These are phyloP conservation scores for Nannoperca australis DNA, from an alignment of 2,797 vertebrate species.

Conservation along the genomic window DNA sequence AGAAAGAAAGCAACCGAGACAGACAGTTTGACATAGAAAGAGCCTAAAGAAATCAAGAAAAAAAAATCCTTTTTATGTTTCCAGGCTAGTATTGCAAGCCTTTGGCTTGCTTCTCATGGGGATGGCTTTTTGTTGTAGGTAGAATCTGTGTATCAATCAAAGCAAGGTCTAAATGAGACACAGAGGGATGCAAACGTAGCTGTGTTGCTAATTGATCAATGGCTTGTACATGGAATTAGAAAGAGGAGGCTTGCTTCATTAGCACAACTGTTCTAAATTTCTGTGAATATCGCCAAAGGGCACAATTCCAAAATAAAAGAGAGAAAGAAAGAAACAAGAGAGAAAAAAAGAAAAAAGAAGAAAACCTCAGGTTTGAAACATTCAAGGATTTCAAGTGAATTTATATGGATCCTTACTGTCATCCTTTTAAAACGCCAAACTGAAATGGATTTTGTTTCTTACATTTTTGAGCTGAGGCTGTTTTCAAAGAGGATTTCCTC, in stretches of 20 bases:
- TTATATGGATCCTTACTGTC: slow-evolving; percentile 36
- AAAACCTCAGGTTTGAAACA: slow-evolving; percentile 61
- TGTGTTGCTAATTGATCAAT: slow-evolving; percentile 84
- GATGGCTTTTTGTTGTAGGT: slow-evolving; percentile 79
- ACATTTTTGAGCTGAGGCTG: slow-evolving; percentile 48
- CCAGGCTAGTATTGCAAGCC: slow-evolving; percentile 65
- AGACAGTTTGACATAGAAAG: slow-evolving; percentile 41
- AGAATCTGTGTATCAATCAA: slow-evolving; percentile 85
- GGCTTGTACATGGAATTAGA: slow-evolving; percentile 85
- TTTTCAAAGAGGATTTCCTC: slow-evolving; percentile 64
- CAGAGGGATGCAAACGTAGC: slow-evolving; percentile 79
- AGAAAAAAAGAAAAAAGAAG: not conserved
- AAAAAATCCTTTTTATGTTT: slow-evolving; percentile 71
- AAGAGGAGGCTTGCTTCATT: slow-evolving; percentile 80
- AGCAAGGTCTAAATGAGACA: slow-evolving; percentile 86
- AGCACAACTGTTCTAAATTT: slow-evolving; percentile 77
- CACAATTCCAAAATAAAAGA: slow-evolving; percentile 37
- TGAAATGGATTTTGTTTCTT: slow-evolving; percentile 58
- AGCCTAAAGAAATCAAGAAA: slow-evolving; percentile 10
- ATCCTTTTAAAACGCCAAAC: slow-evolving; percentile 62
- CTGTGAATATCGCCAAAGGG: slow-evolving; percentile 73
- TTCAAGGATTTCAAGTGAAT: slow-evolving; percentile 67
- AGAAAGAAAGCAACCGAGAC: slow-evolving; percentile 59
- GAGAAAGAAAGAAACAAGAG: not conserved
- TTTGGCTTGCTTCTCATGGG: slow-evolving; percentile 73